These are phyloP conservation scores for Nudaria mundana DNA, from an alignment of 2,888 invertebrate species.

Conservation along the genomic window DNA sequence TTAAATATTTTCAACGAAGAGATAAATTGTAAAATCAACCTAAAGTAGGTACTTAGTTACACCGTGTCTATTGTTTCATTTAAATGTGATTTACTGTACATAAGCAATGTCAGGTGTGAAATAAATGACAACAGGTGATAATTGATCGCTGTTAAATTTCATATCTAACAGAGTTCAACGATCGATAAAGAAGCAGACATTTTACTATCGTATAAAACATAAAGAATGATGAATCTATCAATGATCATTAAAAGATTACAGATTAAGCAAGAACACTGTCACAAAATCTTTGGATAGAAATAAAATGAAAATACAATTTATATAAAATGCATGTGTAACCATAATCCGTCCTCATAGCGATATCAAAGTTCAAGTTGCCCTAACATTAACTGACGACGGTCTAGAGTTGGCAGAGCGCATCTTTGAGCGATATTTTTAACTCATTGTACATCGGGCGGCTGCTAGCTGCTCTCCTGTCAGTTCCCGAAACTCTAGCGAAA, in stretches of 20 bases:
- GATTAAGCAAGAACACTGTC: neutral
- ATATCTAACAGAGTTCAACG: constrained; percentile 24
- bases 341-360: constrained; percentile 40
- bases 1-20: too few relatives aligned
- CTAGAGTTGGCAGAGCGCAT: constrained; percentile 77
- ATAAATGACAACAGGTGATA: constrained; percentile 7
- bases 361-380: constrained; percentile 73
- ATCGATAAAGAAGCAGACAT: constrained; percentile 30
- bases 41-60: too few relatives aligned
- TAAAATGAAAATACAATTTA: too few relatives aligned
- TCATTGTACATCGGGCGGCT: constrained; percentile 75
- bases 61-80: too few relatives aligned
- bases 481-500: constrained; percentile 64
- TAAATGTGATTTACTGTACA: neutral
- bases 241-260: neutral
- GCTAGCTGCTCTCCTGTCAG: constrained; percentile 70
- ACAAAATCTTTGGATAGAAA: too few relatives aligned
- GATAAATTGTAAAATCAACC: too few relatives aligned
- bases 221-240: neutral
- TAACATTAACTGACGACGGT: constrained; percentile 59
- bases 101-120: neutral
- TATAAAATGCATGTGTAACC: constrained; percentile 32
- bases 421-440: constrained; percentile 80
- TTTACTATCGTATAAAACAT: neutral
- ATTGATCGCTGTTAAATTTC: constrained; percentile 6